A percentile compares a stretch with the other conserved stretches of the same genome.
These are phyloP conservation scores for Cheilosia variabilis DNA, from an alignment of 2,888 invertebrate species.

Conservation along the genomic window DNA sequence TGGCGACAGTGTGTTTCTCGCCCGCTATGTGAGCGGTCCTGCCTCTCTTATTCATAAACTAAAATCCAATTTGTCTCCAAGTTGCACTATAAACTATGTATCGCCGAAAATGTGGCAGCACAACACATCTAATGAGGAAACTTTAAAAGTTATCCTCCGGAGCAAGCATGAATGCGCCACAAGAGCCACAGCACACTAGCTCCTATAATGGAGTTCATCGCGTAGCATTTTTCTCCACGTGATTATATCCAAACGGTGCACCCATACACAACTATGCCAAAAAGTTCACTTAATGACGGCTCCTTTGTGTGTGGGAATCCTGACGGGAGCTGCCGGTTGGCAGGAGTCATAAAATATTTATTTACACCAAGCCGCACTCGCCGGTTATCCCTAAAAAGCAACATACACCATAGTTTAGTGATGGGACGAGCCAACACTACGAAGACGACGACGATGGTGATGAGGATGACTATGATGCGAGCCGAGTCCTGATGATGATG, in stretches of 20 bases:
- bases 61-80: constrained; percentile 65
- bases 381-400: constrained; percentile 22
- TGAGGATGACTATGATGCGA: constrained; percentile 32
- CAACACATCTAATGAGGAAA: constrained; percentile 63
- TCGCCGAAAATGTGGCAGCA: constrained; percentile 55
- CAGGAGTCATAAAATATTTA: constrained; percentile 59
- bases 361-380: constrained; percentile 42
- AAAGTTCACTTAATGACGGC: constrained; percentile 55
- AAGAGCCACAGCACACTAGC: constrained; percentile 35
- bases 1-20: constrained; percentile 3
- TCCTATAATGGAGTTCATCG: constrained; percentile 42
- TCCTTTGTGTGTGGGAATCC: constrained; percentile 20
- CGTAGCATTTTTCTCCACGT: constrained; percentile 44
- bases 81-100: constrained; percentile 62
- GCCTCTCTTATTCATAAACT: constrained; percentile 48
- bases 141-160: constrained; percentile 51
- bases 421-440: not conserved
- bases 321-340: constrained; percentile 19
- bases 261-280: constrained; percentile 29
- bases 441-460: constrained; percentile 9
- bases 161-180: constrained; percentile 34
- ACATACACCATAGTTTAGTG: constrained; percentile 1
- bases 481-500: constrained; percentile 28
- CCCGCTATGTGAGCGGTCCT: not conserved
- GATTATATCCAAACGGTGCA: constrained; percentile 56